Evolutionary conservation across 2,113 vertebrate genomes (phyloP).

Genomic region (Platycercus adscitus): DNA sequence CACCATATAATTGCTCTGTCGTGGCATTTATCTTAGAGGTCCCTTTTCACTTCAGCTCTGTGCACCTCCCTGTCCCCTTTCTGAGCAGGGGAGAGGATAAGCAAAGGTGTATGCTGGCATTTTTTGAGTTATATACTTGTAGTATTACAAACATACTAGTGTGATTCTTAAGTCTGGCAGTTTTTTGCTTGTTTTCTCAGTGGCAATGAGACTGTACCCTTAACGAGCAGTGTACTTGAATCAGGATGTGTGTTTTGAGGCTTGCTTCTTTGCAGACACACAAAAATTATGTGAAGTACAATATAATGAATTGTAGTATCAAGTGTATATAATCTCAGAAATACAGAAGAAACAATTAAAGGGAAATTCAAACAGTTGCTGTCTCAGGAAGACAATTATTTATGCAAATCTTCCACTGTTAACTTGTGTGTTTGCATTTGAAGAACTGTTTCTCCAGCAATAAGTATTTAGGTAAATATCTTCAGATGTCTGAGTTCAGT

Average conservation of each 20-base stretch:
- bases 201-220: background rate
- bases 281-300: background rate
- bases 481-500: conserved; percentile 2
- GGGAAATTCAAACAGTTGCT: background rate
- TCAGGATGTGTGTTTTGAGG: background rate
- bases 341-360: background rate
- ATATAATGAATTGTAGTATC: background rate
- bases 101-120: background rate
- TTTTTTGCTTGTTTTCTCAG: background rate
- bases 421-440: background rate
- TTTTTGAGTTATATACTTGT: background rate
- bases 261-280: background rate
- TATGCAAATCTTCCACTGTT: background rate
- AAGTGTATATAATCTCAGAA: background rate
- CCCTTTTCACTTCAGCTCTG: background rate
- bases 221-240: background rate
- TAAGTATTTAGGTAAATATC: background rate
- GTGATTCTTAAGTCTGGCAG: background rate
- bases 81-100: background rate
- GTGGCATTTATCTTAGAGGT: background rate
- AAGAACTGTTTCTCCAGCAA: background rate
- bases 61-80: background rate
- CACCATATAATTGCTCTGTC: rapidly evolving
- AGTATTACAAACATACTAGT: background rate
- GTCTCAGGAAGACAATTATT: background rate